Evolutionary conservation across 2,797 vertebrate species (phyloP), one percentile per base, ranked within the genome.

Genomic region (Pyrocephalus nanus): DNA sequence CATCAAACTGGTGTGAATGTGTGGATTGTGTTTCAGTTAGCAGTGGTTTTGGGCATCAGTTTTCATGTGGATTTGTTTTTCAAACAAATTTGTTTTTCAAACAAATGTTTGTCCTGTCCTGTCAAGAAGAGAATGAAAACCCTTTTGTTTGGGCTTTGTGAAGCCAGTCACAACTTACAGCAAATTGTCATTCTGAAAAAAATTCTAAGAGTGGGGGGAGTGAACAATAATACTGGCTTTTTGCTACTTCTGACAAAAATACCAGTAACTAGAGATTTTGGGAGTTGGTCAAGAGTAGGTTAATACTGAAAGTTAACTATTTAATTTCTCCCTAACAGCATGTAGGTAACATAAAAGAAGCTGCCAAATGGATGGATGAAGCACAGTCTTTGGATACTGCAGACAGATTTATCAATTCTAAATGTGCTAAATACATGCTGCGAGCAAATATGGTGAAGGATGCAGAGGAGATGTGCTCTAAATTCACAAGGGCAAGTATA

Each of bases 341-440:
- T 90, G 97, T 98, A 87, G 98, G 98, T 74, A 98, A 98, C 90
- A 97, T 98, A 42, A 98, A 96, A 92, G 98, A 98, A 95, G 98
- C 98, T 93, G 97, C 97, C 75, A 97, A 97, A 64, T 98, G 98
- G 98, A 98, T 98, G 98, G 98, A 98, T 96, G 98, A 98, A 97
- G 98, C 98, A 19, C 98, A 98, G 62, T 98, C 98, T 95, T 94
- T 98, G 94, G 98, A 98, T 72, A 98, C 98, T 60, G 98, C 98
- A 21, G 98, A 98, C 64, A 97, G 98, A 80, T 98, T 98, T 95
- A 98, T 98, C 76, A 98, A 98, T 89, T 98, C 98, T 25, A 98
- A 98, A 81, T 98, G 98, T 64, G 98, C 98, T 88, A 98, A 98
- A 57, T 98, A 98, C 19, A 97, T 98, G 98, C 96, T 98, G 65